phyloP scores from a whole-genome alignment of 1,140 invertebrate species.

The Frieseomelitta varia region DNA sequence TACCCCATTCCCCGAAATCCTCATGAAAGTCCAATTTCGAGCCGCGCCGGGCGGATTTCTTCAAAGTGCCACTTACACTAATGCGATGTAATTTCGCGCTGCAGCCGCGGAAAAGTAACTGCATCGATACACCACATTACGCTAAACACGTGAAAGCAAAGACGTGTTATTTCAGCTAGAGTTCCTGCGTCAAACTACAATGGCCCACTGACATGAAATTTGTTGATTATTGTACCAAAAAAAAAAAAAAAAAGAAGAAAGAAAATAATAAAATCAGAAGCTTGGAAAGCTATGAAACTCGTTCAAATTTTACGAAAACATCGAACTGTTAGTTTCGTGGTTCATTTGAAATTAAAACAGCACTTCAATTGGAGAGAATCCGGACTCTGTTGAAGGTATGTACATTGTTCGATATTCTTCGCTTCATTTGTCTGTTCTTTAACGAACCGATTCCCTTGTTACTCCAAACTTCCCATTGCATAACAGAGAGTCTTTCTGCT shows the following conservation, averaged over 20 bases:
- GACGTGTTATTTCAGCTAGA: not conserved
- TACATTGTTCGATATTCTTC: not conserved
- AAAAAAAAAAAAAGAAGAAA: too few species aligned
- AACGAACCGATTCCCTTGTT: not conserved
- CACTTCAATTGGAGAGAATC: too few species aligned
- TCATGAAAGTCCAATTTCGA: slow-evolving; percentile 55
- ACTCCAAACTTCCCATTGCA: not conserved
- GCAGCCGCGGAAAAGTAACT: slow-evolving; percentile 21
- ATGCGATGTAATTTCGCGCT: slow-evolving; percentile 49
- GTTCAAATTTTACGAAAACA: too few species aligned
- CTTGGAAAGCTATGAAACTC: not conserved
- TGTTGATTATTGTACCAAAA: too few species aligned
- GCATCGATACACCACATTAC: not conserved
- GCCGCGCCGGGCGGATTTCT: slow-evolving; percentile 17
- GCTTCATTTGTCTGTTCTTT: not conserved
- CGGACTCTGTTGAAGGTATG: too few species aligned
- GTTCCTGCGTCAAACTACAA: not conserved
- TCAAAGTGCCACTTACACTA: slow-evolving; percentile 46
- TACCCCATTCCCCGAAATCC: not conserved
- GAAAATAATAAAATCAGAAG: not conserved
- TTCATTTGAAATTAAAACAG: too few species aligned
- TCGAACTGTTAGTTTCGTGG: too few species aligned
- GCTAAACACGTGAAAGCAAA: slow-evolving; percentile 16
- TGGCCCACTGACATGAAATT: not conserved
- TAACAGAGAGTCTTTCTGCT: not conserved